Base-by-base conservation (phyloP, 2,797 vertebrate species). In the Serranus cabrilla region DNA sequence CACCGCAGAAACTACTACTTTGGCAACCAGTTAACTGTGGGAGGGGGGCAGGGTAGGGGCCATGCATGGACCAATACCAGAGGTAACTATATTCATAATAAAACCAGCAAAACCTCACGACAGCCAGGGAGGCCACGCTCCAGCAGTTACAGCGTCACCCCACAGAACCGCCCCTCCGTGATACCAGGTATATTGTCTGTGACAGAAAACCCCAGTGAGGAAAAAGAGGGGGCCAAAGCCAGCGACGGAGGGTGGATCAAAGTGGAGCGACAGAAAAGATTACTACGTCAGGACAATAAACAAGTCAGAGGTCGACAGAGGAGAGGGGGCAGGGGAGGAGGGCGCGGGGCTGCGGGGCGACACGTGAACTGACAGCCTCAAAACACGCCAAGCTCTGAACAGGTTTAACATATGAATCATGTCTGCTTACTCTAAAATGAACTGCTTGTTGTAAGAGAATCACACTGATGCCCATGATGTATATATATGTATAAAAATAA, bases 181-280 rank as follows among this genome's bases (percentile, higher is more conserved):
- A 99, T 99, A 81, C 97, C 98, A 0, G 98, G 98, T 72, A 96
- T 99, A 93, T 92, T 94, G 42, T 78, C 94, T 0, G 87, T 91
- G 83, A 71, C 82, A 0, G 94, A 91, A 78, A 83, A 78, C 7
- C 81, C 92, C 50, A 82, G 85, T 57, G 89, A 86, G 65, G 87
- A 86, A 2, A 94, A 91, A 57, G 96, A 96, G 52, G 96, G 95
- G 63, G 88, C 79, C 88, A 97, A 93, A 87, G 91, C 81, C 80
- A 87, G 85, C 1, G 98, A 98, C 2, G 96, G 96, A 0, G 98
- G 96, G 0, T 99, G 98, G 98, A 97, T 96, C 78, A 98, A 96
- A 91, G 98, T 99, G 85, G 96, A 97, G 78, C 93, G 97, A 14
- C 87, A 88, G 0, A 98, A 96, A 89, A 97, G 96, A 92, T 67